Evolutionary conservation across 2,797 vertebrate genomes (phyloP), one percentile per base, ranked within the genome.

Genomic region (Lindbergichthys nudifrons): DNA sequence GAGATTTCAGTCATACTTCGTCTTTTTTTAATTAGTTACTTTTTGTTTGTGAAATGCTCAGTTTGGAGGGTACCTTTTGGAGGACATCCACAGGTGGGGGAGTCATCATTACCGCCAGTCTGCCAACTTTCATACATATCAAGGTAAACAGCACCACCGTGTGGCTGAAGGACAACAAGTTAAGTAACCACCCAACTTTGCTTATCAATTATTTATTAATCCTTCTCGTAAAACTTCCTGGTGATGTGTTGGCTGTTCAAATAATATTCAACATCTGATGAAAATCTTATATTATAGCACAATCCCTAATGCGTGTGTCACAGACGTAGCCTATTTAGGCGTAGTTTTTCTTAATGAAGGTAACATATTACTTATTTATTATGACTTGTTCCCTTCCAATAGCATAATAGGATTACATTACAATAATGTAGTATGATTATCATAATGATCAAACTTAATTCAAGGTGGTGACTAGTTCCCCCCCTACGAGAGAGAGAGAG

Each of bases 121-220:
- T n/a, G 53, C 21, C 43, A 42, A 14, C 15, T 43, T 52, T 1
- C 12, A 23, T 12, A 2, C 3, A 79, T 67, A 15, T n/a, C 5
- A 15, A 13, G 53, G 59, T 71, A n/a, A 85, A 91, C 82, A 89
- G 79, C 79, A 88, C 81, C 91, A 76, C 57, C 59, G 0, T 21
- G 88, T 76, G 93, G 71, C 8, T 53, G 77, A 0, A 30, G 16
- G 8, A 18, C 3, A 5, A 46, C 10, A 2, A 2, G 10, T 30
- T 57, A 1, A 15, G 5, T 5, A 10, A 6, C 23, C 43, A 60
- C 7, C 18, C 21, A 32, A 11, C 10, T 2, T 4, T 14, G 10
- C 10, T 23, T 0, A 65, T 87, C 3, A 32, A 75, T 85, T 81
- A 88, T 88, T 89, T 14, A 87, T 76, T 3, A 10, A 53, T 48